Conservation (phyloP, 2,888 invertebrate genomes). For the Odontocolon sp. region DNA sequence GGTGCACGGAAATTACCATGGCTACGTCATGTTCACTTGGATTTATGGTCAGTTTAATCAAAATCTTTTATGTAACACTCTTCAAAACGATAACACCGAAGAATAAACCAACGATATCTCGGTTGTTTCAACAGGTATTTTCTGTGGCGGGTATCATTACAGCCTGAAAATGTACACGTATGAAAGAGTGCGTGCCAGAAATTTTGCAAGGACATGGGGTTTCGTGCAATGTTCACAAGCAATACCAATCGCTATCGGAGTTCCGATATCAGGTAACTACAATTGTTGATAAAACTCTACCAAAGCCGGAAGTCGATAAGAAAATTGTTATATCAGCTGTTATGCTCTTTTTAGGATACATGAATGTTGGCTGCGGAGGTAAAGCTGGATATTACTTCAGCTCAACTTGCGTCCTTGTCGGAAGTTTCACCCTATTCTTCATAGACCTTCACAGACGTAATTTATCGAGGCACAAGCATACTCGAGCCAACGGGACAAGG, state of each 20-base stretch:
- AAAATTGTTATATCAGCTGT: not conserved
- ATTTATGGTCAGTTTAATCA: conserved; percentile 85
- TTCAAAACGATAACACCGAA: not conserved
- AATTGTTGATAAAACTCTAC: not conserved
- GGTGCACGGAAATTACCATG: conserved; percentile 88
- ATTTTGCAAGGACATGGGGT: conserved; percentile 94
- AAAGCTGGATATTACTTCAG: conserved; percentile 93
- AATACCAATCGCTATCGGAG: conserved; percentile 91
- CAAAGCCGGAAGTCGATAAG: not conserved
- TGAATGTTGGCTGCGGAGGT: conserved; percentile 89
- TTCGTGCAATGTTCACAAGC: conserved; percentile 94
- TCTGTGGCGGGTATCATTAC: conserved; percentile 94
- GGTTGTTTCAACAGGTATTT: too few relatives aligned
- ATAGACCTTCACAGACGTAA: conserved; percentile 90
- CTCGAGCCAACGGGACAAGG: conserved; percentile 83
- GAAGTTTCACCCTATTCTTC: conserved; percentile 89
- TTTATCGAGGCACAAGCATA: conserved; percentile 87
- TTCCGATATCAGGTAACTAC: conserved; percentile 90
- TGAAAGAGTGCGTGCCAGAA: conserved; percentile 91
- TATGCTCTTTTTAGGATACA: conserved; percentile 85
- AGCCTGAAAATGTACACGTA: conserved; percentile 95
- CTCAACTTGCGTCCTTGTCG: conserved; percentile 89
- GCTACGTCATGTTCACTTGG: conserved; percentile 91
- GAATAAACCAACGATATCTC: not conserved
- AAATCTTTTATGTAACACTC: not conserved